These are phyloP conservation scores for Megalops cyprinoides DNA, from an alignment of 2,797 vertebrate genomes.

Conservation along the genomic window DNA sequence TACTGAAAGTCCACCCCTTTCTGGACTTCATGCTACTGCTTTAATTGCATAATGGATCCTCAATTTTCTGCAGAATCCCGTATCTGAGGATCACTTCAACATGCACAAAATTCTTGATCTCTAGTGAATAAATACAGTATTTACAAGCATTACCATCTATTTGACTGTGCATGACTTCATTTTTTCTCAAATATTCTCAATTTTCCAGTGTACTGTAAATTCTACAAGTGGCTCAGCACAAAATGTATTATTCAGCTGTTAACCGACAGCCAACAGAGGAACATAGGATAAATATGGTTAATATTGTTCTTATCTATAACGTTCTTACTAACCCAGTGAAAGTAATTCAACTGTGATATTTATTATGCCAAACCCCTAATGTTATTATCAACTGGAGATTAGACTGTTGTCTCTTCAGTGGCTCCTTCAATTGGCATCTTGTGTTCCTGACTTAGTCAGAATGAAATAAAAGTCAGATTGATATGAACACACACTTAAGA, in stretches of 20 bases:
- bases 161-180: not conserved
- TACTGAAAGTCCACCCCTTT: constrained; percentile 4
- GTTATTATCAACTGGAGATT: not conserved
- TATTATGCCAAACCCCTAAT: not conserved
- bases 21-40: not conserved
- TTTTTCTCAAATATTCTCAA: not conserved
- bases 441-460: constrained; percentile 11
- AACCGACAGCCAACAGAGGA: not conserved
- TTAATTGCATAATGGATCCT: not conserved
- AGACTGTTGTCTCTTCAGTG: not conserved
- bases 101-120: not conserved
- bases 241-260: not conserved
- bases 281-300: not conserved
- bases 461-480: constrained; percentile 58
- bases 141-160: not conserved
- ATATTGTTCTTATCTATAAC: not conserved
- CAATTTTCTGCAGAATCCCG: not conserved
- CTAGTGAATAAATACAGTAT: constrained; percentile 13
- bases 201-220: not conserved
- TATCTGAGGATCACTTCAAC: not conserved
- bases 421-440: not conserved
- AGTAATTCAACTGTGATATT: not conserved
- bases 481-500: constrained; percentile 63
- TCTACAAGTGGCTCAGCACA: not conserved
- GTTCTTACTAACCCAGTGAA: no score